A percentile compares a stretch with the other conserved stretches of the same genome.
Evolutionary conservation across 2,797 vertebrate genomes (phyloP).

Genomic region (Chaetodon trifasciatus): DNA sequence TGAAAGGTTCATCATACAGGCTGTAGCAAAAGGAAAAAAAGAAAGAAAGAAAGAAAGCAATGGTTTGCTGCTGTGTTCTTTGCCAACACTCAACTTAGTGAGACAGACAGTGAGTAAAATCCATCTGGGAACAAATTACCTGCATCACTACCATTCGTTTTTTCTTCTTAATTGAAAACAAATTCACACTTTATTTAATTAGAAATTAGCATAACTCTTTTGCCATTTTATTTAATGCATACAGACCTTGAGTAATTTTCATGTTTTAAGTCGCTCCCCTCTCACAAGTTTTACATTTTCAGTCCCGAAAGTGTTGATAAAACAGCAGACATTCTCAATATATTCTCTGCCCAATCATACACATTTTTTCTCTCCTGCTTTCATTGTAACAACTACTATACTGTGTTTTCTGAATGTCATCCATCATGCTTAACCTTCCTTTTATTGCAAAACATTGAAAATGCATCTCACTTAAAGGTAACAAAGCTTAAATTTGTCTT

Average conservation of each 20-base stretch:
- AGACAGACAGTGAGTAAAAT: constrained; percentile 55
- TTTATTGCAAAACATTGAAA: constrained; percentile 59
- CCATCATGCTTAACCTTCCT: constrained; percentile 68
- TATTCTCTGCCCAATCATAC: constrained; percentile 66
- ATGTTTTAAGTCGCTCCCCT: constrained; percentile 40
- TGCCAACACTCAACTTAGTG: constrained; percentile 52
- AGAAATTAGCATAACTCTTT: constrained; percentile 65
- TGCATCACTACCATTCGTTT: constrained; percentile 42
- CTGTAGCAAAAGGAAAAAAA: constrained; percentile 1
- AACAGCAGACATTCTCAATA: constrained; percentile 53
- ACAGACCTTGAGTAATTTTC: constrained; percentile 59
- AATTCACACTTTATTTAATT: constrained; percentile 68
- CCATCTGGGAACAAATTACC: constrained; percentile 55
- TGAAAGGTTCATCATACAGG: constrained; percentile 48
- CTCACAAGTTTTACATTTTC: constrained; percentile 58
- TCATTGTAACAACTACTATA: constrained; percentile 45
- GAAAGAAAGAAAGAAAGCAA: neutral
- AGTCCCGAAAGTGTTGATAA: constrained; percentile 53
- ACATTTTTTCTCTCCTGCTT: constrained; percentile 49
- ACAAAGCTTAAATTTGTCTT: constrained; percentile 67
- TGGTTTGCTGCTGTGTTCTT: constrained; percentile 56
- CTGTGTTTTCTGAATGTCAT: constrained; percentile 64
- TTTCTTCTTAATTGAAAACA: constrained; percentile 66
- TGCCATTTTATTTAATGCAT: constrained; percentile 61
- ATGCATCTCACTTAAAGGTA: constrained; percentile 76